Conservation (phyloP, 2,113 vertebrate genomes). For the Macroglossus sobrinus region DNA sequence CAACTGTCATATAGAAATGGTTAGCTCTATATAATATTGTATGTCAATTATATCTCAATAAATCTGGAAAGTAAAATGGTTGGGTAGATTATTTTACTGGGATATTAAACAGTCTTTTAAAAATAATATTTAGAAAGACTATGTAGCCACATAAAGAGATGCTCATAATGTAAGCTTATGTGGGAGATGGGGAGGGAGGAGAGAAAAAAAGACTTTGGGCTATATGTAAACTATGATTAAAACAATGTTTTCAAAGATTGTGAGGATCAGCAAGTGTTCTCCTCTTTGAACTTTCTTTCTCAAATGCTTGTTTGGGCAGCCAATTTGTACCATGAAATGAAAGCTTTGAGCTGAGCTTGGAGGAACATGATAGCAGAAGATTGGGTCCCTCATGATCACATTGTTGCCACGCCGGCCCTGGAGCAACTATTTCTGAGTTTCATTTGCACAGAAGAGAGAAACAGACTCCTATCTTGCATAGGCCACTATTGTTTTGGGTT, state of each 20-base stretch:
- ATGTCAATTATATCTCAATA: neutral
- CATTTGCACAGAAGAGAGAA: neutral
- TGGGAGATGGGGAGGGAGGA: too few species aligned
- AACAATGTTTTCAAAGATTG: neutral
- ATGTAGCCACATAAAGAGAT: neutral
- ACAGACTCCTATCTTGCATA: neutral
- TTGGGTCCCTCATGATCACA: neutral
- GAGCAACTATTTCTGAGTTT: neutral
- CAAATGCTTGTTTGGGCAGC: neutral
- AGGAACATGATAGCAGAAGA: neutral
- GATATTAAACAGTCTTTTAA: neutral
- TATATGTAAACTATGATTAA: neutral
- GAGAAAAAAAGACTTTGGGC: neutral
- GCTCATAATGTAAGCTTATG: neutral
- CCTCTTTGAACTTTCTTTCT: neutral
- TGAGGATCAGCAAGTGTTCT: neutral
- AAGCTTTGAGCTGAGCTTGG: neutral
- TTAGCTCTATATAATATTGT: neutral
- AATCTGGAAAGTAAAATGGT: neutral
- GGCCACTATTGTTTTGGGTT: neutral
- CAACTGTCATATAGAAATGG: neutral
- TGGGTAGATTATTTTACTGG: neutral
- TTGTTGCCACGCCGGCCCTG: neutral
- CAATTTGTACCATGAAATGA: neutral
- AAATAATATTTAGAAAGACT: conserved; percentile 24